Evolutionary conservation across 2,888 invertebrate genomes (phyloP).

Genomic region (Pterobdella sp.): DNA sequence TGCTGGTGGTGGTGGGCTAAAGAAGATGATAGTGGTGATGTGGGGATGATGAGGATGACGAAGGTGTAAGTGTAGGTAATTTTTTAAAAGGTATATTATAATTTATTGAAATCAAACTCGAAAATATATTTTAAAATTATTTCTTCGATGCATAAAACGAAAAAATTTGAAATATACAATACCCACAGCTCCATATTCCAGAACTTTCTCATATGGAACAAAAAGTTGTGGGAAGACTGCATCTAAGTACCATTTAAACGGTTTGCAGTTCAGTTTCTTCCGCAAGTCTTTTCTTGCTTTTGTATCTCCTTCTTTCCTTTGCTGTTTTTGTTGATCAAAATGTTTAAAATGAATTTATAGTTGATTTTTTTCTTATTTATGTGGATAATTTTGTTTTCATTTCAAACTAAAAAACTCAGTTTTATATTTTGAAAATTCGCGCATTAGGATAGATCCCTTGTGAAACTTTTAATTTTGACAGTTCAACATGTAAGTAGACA

Average conservation of each 20-base stretch:
- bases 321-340: not conserved
- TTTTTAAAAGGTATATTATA: too few relatives aligned
- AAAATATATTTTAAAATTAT: not conserved
- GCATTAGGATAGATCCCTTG: too few relatives aligned
- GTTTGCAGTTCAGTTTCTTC: slow-evolving; percentile 78
- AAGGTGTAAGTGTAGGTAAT: too few relatives aligned
- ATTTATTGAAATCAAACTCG: not conserved
- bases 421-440: too few relatives aligned
- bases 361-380: not conserved
- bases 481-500: not conserved
- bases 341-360: not conserved
- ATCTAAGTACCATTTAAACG: slow-evolving; percentile 94
- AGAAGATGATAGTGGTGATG: not conserved
- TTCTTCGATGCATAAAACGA: not conserved
- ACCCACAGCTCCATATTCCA: slow-evolving; percentile 20
- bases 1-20: not conserved
- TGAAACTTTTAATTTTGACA: not conserved
- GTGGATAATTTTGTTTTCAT: too few relatives aligned
- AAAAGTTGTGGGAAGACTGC: slow-evolving; percentile 96
- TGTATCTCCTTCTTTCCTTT: not conserved
- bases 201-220: slow-evolving; percentile 77
- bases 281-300: slow-evolving; percentile 61
- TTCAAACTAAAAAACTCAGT: too few relatives aligned
- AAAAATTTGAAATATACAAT: not conserved
- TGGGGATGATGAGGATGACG: not conserved